These are phyloP conservation scores for Drosophila ananassae DNA, from an alignment of 1,140 invertebrate genomes.

Conservation along the genomic window DNA sequence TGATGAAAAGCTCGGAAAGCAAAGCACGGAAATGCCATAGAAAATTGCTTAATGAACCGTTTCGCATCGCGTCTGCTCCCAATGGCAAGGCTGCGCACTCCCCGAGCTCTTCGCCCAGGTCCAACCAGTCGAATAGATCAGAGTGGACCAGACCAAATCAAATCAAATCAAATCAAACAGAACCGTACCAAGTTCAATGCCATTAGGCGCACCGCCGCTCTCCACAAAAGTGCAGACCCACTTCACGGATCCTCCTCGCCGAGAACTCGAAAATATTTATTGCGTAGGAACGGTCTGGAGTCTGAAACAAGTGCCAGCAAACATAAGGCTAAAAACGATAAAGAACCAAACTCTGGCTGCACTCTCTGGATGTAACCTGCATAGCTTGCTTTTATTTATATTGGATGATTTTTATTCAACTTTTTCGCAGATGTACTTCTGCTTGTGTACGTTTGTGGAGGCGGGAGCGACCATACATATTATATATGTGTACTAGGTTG, in stretches of 20 bases:
- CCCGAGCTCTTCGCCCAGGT: conserved; percentile 34
- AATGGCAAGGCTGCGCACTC: conserved; percentile 47
- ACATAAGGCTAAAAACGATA: conserved; percentile 4
- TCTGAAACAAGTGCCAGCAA: no score
- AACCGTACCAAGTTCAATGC: conserved; percentile 65
- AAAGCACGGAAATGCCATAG: conserved; percentile 65
- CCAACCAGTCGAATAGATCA: conserved; percentile 47
- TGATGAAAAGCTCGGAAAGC: conserved; percentile 55
- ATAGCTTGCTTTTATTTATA: conserved; percentile 22
- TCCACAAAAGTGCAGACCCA: conserved; percentile 38
- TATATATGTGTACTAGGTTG: not conserved
- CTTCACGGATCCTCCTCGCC: conserved; percentile 15
- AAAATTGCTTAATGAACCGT: conserved; percentile 80
- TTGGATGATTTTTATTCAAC: not conserved
- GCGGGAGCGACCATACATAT: conserved; percentile 23
- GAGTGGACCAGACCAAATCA: conserved; percentile 32
- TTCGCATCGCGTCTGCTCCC: conserved; percentile 65
- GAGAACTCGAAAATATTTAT: conserved; percentile 58
- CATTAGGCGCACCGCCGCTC: conserved; percentile 36
- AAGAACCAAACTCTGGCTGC: conserved; percentile 39
- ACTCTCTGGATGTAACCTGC: conserved; percentile 31
- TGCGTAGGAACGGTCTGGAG: conserved; percentile 52
- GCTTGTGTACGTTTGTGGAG: conserved; percentile 45
- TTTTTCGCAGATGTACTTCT: not conserved
- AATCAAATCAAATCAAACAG: conserved; percentile 11